These are phyloP conservation scores for Buceros bicornis DNA, from an alignment of 2,797 vertebrate genomes.

Conservation along the genomic window DNA sequence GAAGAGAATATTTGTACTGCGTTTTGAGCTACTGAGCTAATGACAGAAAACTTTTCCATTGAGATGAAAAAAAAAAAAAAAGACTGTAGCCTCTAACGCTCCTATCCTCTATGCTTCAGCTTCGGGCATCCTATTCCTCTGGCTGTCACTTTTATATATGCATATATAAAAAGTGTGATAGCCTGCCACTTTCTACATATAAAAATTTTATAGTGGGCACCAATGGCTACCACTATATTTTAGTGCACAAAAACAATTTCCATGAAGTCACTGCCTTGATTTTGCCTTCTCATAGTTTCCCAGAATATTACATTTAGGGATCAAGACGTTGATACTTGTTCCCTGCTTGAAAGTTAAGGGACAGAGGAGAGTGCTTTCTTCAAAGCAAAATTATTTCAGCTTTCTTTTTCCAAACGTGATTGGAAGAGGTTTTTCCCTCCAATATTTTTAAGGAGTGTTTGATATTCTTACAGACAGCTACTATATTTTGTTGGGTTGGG, in stretches of 20 bases:
- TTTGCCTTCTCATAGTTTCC: background rate
- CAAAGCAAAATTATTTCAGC: background rate
- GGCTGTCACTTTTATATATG: constrained; percentile 37
- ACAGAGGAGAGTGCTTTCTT: background rate
- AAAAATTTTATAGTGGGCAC: background rate
- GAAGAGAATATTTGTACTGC: background rate
- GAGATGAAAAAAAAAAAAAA: background rate
- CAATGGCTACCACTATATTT: background rate
- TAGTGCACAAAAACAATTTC: background rate
- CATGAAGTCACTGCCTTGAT: background rate
- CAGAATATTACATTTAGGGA: background rate
- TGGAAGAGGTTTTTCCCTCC: background rate
- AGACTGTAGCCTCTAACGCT: background rate
- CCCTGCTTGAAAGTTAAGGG: background rate
- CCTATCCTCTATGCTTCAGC: background rate
- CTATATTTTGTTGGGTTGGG: background rate
- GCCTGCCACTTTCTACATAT: constrained; percentile 23
- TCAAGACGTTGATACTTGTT: background rate
- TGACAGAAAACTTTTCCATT: background rate
- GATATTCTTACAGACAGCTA: background rate
- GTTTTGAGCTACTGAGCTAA: background rate
- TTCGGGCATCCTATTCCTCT: constrained; percentile 13
- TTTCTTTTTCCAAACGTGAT: background rate
- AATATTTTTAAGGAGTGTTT: background rate
- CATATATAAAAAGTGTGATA: constrained; percentile 44